phyloP scores from a whole-genome alignment of 2,888 invertebrate species.

The Nezara viridula region DNA sequence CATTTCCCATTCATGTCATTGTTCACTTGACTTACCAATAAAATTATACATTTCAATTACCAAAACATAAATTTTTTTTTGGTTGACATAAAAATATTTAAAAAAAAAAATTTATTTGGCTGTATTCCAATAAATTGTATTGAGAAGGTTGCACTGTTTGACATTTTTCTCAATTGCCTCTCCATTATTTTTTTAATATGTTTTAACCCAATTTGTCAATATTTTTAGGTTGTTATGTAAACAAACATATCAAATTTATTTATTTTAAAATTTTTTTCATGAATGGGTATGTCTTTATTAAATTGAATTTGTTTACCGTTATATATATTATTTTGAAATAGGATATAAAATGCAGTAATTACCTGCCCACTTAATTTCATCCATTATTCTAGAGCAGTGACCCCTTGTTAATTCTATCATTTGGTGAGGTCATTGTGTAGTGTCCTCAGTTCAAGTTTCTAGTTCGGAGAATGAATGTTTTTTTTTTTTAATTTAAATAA shows the following conservation, averaged over 20 bases:
- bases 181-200: neutral
- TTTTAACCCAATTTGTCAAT: too few relatives aligned
- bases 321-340: neutral
- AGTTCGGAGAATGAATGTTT: neutral
- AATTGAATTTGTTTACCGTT: too few relatives aligned
- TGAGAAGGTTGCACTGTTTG: neutral
- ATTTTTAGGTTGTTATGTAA: neutral
- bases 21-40: neutral
- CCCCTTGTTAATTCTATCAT: neutral
- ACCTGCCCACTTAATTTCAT: neutral
- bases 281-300: too few relatives aligned
- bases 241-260: neutral
- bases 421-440: conserved; percentile 27
- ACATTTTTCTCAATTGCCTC: neutral
- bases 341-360: neutral
- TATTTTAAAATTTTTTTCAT: too few relatives aligned
- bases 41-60: neutral
- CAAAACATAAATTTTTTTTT: neutral
- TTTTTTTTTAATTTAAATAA: neutral
- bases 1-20: neutral
- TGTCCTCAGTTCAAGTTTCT: neutral
- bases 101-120: neutral
- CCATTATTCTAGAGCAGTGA: conserved; percentile 8
- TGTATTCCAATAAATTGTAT: neutral
- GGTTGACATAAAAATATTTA: neutral